These are phyloP conservation scores for Dicentrarchus labrax DNA, from an alignment of 2,113 vertebrate genomes.

Conservation along the genomic window DNA sequence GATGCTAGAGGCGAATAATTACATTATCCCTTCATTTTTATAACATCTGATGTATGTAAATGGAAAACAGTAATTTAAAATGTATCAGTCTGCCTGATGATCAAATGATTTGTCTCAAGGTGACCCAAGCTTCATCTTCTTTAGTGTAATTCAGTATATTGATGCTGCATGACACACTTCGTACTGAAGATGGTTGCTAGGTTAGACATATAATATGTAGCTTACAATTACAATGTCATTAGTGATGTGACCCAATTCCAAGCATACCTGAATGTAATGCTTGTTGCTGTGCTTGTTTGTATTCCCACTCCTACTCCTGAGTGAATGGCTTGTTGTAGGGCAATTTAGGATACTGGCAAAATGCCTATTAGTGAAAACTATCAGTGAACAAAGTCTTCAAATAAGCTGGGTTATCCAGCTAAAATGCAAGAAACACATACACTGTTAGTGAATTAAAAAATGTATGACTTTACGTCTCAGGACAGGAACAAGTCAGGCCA, in stretches of 20 bases:
- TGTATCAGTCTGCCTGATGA: neutral
- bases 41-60: neutral
- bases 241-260: constrained; percentile 45
- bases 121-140: neutral
- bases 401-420: neutral
- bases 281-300: constrained; percentile 1
- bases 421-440: constrained; percentile 29
- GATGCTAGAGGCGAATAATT: neutral
- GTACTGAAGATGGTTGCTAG: neutral
- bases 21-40: neutral
- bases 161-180: neutral
- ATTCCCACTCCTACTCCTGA: constrained; percentile 19
- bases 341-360: constrained; percentile 33
- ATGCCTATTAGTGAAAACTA: constrained; percentile 16
- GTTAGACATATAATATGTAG: neutral
- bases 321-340: constrained; percentile 35
- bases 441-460: constrained; percentile 44
- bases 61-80: neutral
- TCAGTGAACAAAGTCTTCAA: constrained; percentile 29
- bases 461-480: constrained; percentile 46
- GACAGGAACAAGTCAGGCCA: constrained; percentile 37
- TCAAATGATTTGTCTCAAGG: neutral
- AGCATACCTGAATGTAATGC: constrained; percentile 15
- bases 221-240: neutral
- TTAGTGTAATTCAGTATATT: neutral